A percentile compares a stretch with the other conserved stretches of the same genome.
phyloP scores from a whole-genome alignment of 92 coral and sea anemone genomes.

The Bergia sp. region DNA sequence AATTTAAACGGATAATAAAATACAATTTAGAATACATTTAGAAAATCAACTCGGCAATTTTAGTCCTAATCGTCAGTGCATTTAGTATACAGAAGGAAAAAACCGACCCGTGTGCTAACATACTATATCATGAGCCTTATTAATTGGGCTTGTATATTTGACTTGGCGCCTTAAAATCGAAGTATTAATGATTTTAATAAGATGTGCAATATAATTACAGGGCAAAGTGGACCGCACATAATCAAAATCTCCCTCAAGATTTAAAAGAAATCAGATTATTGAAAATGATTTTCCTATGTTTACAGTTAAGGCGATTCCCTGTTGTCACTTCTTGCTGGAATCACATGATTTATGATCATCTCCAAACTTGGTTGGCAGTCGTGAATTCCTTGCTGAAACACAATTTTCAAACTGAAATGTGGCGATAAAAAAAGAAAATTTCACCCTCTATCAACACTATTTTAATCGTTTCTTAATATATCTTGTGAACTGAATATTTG shows the following conservation, averaged over 20 bases:
- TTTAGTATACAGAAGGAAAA: neutral
- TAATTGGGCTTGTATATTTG: neutral
- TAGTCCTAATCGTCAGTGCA: neutral
- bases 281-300: neutral
- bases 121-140: neutral
- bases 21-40: neutral
- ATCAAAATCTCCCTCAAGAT: neutral
- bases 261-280: conserved; percentile 10
- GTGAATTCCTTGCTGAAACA: conserved; percentile 9
- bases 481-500: neutral
- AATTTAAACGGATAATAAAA: neutral
- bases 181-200: conserved; percentile 18
- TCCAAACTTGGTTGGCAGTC: conserved; percentile 13
- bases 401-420: conserved; percentile 2
- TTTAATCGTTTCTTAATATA: neutral
- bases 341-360: neutral
- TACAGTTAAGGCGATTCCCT: conserved; percentile 19
- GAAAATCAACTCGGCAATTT: neutral
- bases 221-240: neutral
- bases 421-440: neutral
- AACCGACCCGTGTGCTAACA: too few species aligned
- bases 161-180: conserved; percentile 18
- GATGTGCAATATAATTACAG: neutral
- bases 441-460: too few species aligned
- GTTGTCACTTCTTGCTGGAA: neutral